Evolutionary conservation across 1,140 invertebrate genomes (phyloP), one percentile per base, ranked within the genome.

Genomic region (Drosophila nebulosa): DNA sequence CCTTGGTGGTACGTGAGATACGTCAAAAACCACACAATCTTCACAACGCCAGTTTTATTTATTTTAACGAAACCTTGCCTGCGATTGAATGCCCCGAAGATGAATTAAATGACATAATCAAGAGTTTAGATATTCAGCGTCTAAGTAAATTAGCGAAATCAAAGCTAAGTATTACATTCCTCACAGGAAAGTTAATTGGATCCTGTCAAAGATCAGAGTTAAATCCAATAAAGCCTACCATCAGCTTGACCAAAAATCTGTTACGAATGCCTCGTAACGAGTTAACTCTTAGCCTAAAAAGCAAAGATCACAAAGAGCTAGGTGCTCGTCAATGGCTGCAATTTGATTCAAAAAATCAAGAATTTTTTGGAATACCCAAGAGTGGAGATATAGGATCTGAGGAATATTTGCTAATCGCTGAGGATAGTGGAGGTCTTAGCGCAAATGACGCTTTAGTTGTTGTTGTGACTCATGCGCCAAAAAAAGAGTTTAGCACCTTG

Each of bases 41-140:
- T 0, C 89, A 94, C 50, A 92, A 94, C 46, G 94, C 94, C 46
- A 93, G 94, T 30, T 96, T 97, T 72, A 94, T 95, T 0, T 98
- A 97, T 95, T 97, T 97, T 4, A 98, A 98, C 84, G 97, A 97
- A 69, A 96, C 96, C 16, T 88, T 98, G 66, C 94, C 96, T 0
- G 94, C 95, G 51, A 94, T 94, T 79, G 93, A 93, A 16, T 98
- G 97, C 88, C 96, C 97, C 92, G 93, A 74, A 92, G 93, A 66
- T 32, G 94, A 96, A 68, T 95, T 98, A 18, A 93, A 95, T 32
- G 92, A 93, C 66, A 89, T 97, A 4, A 94, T 95, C 79, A 39
- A 26, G 10, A 65, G 83, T 9, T 64, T 91, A 50, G 78, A 95
- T 30, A 84, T 86, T 5, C 51, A 62, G 9, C 83, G 92, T 10